Evolutionary conservation across 2,113 vertebrate genomes (phyloP), one percentile per base, ranked within the genome.

Genomic region (Ia io): DNA sequence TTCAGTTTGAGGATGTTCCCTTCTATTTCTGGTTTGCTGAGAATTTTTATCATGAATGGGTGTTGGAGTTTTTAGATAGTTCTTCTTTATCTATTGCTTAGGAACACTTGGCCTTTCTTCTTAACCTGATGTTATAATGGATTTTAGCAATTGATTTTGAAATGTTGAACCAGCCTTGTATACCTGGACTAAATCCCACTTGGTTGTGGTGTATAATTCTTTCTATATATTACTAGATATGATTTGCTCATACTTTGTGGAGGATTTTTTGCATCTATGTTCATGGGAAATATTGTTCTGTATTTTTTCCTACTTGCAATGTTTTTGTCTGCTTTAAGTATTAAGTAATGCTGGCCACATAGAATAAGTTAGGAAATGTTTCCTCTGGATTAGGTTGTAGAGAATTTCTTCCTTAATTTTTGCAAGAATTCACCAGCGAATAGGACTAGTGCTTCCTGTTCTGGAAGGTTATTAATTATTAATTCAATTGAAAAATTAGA

Each of bases 381-480:
- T 71, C 28, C 23, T 89, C 65, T 89, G 56, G 13, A 89, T 85
- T 40, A 76, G 37, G 79, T 79, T 84, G 16, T 53, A 84, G 49
- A 80, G 44, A 22, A 73, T 92, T 92, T 83, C 69, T 67, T 90
- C 18, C 42, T 91, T 82, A 88, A 69, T 78, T 28, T 67, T 88
- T 87, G 32, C 22, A 73, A 47, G 63, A 56, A 67, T 49, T 92
- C 28, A 73, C 67, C 42, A 42, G 22, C 74, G 40, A 80, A 6
- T 61, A 37, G 59, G 30, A 23, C 4, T 61, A 37, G 14, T 42
- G 7, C 42, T 92, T 89, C 78, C 73, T 84, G 42, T 37, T 84
- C 77, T 23, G 18, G 23, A 78, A 71, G 30, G 17, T 92, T 84
- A 32, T 71, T 80, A 63, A 49, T 79, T 91, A 67, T 8, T 92